These are phyloP conservation scores for Sycophila sp. DNA, from an alignment of 1,140 invertebrate species.

Conservation along the genomic window DNA sequence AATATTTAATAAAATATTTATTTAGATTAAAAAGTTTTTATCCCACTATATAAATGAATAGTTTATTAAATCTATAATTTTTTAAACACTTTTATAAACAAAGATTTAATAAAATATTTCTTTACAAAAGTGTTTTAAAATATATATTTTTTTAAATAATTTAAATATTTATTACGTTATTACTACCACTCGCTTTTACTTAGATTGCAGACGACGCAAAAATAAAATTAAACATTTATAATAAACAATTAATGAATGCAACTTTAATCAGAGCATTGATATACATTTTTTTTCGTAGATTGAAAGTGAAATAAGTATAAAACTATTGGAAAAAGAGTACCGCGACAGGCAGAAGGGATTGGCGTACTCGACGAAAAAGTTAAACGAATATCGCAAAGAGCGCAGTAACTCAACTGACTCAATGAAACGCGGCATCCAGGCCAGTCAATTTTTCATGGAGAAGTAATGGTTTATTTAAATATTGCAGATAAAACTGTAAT, in stretches of 20 bases:
- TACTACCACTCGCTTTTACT: too few species aligned
- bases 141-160: too few species aligned
- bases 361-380: not conserved
- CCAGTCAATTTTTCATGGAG: slow-evolving; percentile 15
- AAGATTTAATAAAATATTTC: too few species aligned
- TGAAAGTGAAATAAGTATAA: slow-evolving; percentile 26
- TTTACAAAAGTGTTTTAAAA: too few species aligned
- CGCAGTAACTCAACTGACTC: slow-evolving; percentile 1
- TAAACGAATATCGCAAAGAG: slow-evolving; percentile 9
- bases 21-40: too few species aligned
- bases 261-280: too few species aligned
- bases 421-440: slow-evolving; percentile 11
- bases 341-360: not conserved
- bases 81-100: too few species aligned
- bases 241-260: not conserved
- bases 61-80: too few species aligned
- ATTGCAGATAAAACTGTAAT: not conserved
- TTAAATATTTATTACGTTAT: too few species aligned
- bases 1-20: too few species aligned
- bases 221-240: not conserved
- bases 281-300: slow-evolving; percentile 10
- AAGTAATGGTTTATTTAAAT: slow-evolving; percentile 16
- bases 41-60: too few species aligned
- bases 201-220: too few species aligned
- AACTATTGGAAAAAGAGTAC: slow-evolving; percentile 19